Conservation (phyloP, 2,797 vertebrate genomes). For the Leptatherina wallacei region DNA sequence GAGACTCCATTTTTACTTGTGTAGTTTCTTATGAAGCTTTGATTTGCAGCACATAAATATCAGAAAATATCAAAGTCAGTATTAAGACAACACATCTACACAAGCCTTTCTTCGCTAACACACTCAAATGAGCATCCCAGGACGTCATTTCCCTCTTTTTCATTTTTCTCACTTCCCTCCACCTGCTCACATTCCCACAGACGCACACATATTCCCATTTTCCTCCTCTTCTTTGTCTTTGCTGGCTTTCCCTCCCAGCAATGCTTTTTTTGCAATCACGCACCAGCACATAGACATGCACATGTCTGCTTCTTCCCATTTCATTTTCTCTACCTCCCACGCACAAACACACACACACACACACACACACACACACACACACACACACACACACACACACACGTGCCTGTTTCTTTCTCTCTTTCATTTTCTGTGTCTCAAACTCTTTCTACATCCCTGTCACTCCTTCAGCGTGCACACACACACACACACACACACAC, state of each 20-base stretch:
- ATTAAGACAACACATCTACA: conserved; percentile 11
- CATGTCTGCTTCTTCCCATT: conserved; percentile 52
- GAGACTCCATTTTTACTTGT: neutral
- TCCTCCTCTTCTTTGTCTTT: conserved; percentile 18
- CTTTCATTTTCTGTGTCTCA: conserved; percentile 64
- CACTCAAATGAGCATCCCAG: conserved; percentile 10
- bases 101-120: neutral
- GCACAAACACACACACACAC: conserved; percentile 48
- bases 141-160: conserved; percentile 1
- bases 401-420: conserved; percentile 58
- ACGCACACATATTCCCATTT: conserved; percentile 5
- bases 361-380: conserved; percentile 48
- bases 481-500: conserved; percentile 27
- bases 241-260: conserved; percentile 33
- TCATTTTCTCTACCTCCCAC: conserved; percentile 68
- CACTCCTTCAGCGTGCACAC: conserved; percentile 42
- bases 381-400: conserved; percentile 48
- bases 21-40: conserved; percentile 16
- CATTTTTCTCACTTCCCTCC: conserved; percentile 6
- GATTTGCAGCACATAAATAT: conserved; percentile 15
- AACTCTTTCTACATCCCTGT: conserved; percentile 60
- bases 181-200: neutral
- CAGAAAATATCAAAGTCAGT: conserved; percentile 8
- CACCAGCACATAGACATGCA: conserved; percentile 41
- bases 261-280: conserved; percentile 46